Conservation (phyloP, 2,113 vertebrate genomes). For the Neoarius graeffei region DNA sequence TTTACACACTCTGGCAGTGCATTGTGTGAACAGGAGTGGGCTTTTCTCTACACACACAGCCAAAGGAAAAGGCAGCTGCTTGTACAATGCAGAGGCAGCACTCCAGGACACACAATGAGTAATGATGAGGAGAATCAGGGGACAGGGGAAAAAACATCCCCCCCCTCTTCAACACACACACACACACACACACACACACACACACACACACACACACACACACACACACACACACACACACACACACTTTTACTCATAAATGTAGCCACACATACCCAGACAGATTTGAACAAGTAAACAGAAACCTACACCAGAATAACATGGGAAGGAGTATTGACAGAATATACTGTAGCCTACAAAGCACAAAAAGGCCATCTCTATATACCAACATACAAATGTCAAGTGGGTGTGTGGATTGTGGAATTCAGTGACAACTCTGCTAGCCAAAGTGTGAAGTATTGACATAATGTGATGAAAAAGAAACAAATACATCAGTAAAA, state of each 20-base stretch:
- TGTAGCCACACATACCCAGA: background rate
- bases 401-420: background rate
- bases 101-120: conserved; percentile 52
- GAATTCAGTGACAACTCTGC: background rate
- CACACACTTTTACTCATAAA: conserved; percentile 46
- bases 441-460: background rate
- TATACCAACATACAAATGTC: background rate
- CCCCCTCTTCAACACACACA: background rate
- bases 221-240: conserved; percentile 43
- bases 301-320: background rate
- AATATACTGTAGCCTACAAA: conserved; percentile 4
- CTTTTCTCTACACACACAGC: conserved; percentile 43
- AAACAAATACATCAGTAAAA: background rate
- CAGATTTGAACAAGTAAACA: conserved; percentile 8
- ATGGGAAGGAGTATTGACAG: background rate
- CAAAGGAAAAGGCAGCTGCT: conserved; percentile 53
- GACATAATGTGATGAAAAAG: background rate
- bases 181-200: conserved; percentile 28
- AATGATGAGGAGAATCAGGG: conserved; percentile 37
- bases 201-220: conserved; percentile 54
- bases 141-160: conserved; percentile 22
- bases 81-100: conserved; percentile 50
- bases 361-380: background rate
- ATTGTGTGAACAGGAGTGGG: conserved; percentile 39
- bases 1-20: conserved; percentile 50